Evolutionary conservation across 1,140 invertebrate species (phyloP).

Genomic region (Octopus sinensis): DNA sequence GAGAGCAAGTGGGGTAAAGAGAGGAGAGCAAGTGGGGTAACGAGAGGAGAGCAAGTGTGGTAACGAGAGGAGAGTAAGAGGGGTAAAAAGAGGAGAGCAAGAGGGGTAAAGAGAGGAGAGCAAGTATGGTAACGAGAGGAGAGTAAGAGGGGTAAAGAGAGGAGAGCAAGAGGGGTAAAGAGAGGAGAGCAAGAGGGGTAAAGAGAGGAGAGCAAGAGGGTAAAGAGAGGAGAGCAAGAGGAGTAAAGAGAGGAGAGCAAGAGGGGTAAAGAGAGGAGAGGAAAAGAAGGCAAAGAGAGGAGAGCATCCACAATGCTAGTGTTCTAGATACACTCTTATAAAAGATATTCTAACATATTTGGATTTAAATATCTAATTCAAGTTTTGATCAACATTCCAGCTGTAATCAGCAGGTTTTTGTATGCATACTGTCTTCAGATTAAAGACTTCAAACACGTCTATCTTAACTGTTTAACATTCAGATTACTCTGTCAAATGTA

Average conservation of each 20-base stretch:
- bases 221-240: not conserved
- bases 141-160: not conserved
- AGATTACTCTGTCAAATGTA: too few relatives aligned
- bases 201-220: not conserved
- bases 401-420: too few relatives aligned
- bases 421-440: too few relatives aligned
- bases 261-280: not conserved
- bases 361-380: too few relatives aligned
- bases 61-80: not conserved
- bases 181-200: conserved; percentile 3
- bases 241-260: too few relatives aligned
- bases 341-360: too few relatives aligned
- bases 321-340: too few relatives aligned
- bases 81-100: not conserved
- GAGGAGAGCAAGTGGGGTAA: not conserved
- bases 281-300: not conserved
- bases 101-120: not conserved
- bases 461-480: too few relatives aligned
- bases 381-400: too few relatives aligned
- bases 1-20: not conserved
- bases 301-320: not conserved
- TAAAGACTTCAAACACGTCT: too few relatives aligned
- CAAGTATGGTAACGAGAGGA: conserved; percentile 3
- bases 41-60: not conserved
- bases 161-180: not conserved